Evolutionary conservation across 2,797 vertebrate genomes (phyloP), one percentile per base, ranked within the genome.

Genomic region (Chlorospingus flavigularis): DNA sequence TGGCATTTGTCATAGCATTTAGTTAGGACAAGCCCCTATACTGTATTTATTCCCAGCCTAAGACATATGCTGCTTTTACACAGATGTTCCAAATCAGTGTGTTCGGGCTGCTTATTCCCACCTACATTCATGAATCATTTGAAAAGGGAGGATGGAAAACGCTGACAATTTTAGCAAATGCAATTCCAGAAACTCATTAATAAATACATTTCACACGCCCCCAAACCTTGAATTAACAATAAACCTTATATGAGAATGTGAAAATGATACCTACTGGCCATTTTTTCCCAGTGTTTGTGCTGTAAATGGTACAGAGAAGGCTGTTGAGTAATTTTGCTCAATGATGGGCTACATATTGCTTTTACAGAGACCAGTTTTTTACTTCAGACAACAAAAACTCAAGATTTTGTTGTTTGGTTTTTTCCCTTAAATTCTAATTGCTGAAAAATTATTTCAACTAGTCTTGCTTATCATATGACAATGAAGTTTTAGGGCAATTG

Each of bases 401-500:
- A 82, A 28, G 16, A 88, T 66, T 53, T 40, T 42, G 11, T 40
- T 70, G 37, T n/a, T 58, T 35, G 18, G 1, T 35, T 7, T 7
- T 66, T 81, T 91, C 84, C 90, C 87, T 79, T 7, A 0, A 48
- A 92, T 96, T 90, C 23, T 65, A 96, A 86, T 87, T 74, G 77
- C 97, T 95, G 47, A 97, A 97, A 98, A 98, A 96, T 95, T 94
- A 97, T 96, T 97, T 95, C 91, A 86, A 92, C 88, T 92, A 83
- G 88, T 90, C 95, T 95, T 96, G 90, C 95, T 97, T 98, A 98
- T 98, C 96, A 97, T 91, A 95, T 98, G 96, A 97, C 98, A 96
- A 97, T 98, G 96, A 97, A 95, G 87, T 95, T 97, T 97, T 94
- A 95, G 96, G 96, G 97, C 97, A 97, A 97, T 98, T 98, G 98